A percentile compares a stretch with the other conserved stretches of the same genome.
These are phyloP conservation scores for Apogon talboti DNA, from an alignment of 2,797 vertebrate genomes.

Conservation along the genomic window DNA sequence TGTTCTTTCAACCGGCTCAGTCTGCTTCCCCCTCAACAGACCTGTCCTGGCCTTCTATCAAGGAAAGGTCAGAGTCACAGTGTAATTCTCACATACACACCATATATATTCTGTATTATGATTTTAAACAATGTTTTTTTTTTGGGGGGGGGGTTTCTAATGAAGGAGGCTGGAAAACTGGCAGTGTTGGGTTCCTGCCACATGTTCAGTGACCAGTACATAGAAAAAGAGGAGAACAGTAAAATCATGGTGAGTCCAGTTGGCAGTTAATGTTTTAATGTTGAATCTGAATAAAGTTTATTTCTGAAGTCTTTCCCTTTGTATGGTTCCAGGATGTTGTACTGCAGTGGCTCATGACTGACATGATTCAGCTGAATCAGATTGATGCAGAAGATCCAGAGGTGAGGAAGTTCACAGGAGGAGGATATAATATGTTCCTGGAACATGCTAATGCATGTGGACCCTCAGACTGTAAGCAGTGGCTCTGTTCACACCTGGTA, in stretches of 20 bases:
- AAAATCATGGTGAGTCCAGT: conserved; percentile 91
- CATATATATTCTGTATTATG: neutral
- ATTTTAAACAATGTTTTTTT: conserved; percentile 10
- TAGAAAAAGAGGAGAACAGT: conserved; percentile 97
- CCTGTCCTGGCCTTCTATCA: conserved; percentile 93
- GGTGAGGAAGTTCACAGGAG: conserved; percentile 73
- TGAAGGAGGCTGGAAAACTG: conserved; percentile 90
- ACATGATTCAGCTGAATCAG: conserved; percentile 92
- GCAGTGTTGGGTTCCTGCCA: conserved; percentile 95
- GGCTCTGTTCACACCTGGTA: too few species aligned
- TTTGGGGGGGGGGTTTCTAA: conserved; percentile 16
- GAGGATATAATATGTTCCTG: neutral
- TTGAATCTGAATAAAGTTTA: neutral
- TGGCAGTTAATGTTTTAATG: neutral
- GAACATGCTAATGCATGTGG: too few species aligned
- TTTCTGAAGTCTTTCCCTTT: neutral
- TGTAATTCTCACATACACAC: neutral
- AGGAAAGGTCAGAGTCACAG: conserved; percentile 84
- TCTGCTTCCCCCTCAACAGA: conserved; percentile 96
- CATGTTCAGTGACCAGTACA: conserved; percentile 97
- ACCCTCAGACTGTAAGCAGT: too few species aligned
- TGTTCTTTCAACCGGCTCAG: conserved; percentile 92
- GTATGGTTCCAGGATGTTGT: conserved; percentile 89
- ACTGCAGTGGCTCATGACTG: conserved; percentile 95
- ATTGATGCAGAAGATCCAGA: conserved; percentile 96